Percentiles rank a stretch among this genome's conserved stretches.
Evolutionary conservation across 1,140 invertebrate species (phyloP).

Genomic region (Leptinotarsa defecta): DNA sequence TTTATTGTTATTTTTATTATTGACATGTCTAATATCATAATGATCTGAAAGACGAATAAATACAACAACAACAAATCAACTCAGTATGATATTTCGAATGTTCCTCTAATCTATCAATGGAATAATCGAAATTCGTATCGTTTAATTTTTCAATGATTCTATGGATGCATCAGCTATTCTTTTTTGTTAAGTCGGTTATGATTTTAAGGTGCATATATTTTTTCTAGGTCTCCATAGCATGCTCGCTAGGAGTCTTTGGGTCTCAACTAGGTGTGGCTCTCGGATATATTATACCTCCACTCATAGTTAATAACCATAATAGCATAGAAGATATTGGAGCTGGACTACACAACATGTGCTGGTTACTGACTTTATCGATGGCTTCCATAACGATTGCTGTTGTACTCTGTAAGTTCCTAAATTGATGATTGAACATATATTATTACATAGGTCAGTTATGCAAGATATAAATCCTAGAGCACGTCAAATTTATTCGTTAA

Average conservation of each 20-base stretch:
- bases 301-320: slow-evolving; percentile 57
- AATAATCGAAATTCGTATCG: too few species aligned
- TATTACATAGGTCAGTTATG: background rate
- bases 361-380: slow-evolving; percentile 62
- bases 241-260: slow-evolving; percentile 77
- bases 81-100: too few species aligned
- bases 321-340: slow-evolving; percentile 52
- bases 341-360: slow-evolving; percentile 54
- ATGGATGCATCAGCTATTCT: too few species aligned
- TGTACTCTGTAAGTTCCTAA: slow-evolving; percentile 61
- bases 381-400: slow-evolving; percentile 63
- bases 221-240: slow-evolving; percentile 71
- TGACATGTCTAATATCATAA: too few species aligned
- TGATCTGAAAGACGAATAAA: too few species aligned
- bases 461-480: background rate
- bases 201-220: too few species aligned
- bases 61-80: too few species aligned
- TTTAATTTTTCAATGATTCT: too few species aligned
- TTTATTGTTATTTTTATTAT: too few species aligned
- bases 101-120: too few species aligned
- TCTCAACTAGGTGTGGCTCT: slow-evolving; percentile 67
- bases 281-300: slow-evolving; percentile 57
- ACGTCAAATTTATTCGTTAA: background rate
- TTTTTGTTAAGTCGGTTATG: too few species aligned
- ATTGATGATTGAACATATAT: slow-evolving; percentile 10